Evolutionary conservation across 2,113 vertebrate species (phyloP).

Genomic region (Halcyon senegalensis): DNA sequence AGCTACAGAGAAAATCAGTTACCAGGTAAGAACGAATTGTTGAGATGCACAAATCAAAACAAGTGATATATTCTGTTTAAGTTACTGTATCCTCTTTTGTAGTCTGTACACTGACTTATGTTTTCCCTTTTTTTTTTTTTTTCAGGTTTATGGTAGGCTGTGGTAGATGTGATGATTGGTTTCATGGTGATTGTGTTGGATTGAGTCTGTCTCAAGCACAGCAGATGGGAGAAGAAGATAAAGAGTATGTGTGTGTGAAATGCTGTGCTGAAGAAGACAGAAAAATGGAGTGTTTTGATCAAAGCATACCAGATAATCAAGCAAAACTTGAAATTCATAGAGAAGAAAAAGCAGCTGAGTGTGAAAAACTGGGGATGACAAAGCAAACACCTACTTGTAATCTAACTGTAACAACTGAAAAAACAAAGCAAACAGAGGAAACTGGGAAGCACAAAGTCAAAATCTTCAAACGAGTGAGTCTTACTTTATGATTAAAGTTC

Average conservation of each 20-base stretch:
- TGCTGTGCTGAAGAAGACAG: slow-evolving; percentile 93
- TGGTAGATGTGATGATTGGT: slow-evolving; percentile 97
- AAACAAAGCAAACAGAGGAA: slow-evolving; percentile 69
- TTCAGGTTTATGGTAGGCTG: slow-evolving; percentile 98
- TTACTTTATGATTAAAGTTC: not conserved
- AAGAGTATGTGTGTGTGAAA: slow-evolving; percentile 95
- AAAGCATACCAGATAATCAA: slow-evolving; percentile 69
- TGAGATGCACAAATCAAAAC: not conserved
- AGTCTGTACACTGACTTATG: not conserved
- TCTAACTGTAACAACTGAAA: slow-evolving; percentile 46
- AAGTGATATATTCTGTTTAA: not conserved
- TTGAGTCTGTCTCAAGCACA: slow-evolving; percentile 92
- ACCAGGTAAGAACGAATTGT: not conserved
- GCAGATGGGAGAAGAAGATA: slow-evolving; percentile 96
- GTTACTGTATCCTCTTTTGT: not conserved
- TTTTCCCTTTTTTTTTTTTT: not conserved
- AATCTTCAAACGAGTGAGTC: slow-evolving; percentile 87
- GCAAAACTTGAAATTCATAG: slow-evolving; percentile 71
- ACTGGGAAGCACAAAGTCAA: slow-evolving; percentile 80
- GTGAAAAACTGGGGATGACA: slow-evolving; percentile 75
- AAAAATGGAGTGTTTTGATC: slow-evolving; percentile 77
- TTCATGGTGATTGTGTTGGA: slow-evolving; percentile 97
- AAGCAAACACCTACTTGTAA: slow-evolving; percentile 73
- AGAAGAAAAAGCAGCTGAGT: slow-evolving; percentile 80
- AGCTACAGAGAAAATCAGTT: slow-evolving; percentile 1